Evolutionary conservation across 2,888 invertebrate genomes (phyloP), one percentile per base, ranked within the genome.

Genomic region (Crepidodera aurea): DNA sequence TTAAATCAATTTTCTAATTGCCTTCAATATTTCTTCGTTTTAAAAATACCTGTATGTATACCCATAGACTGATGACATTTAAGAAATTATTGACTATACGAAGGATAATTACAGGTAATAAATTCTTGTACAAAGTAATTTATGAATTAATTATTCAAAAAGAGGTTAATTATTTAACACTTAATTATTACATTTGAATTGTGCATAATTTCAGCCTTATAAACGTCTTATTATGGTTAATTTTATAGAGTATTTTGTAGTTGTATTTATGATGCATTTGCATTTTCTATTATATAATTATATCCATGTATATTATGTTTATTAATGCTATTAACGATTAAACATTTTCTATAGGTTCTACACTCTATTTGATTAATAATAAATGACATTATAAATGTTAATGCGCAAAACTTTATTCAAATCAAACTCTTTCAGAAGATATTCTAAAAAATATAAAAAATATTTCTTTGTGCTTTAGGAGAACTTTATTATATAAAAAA

Each of bases 161-260:
- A 27, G 56, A 42, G 42, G 10, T 50, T 61, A 54, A 50, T 48
- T 62, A 62, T 54, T 58, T 54, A 58, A 54, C 58, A 59, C 58
- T 62, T 50, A 34, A 50, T 56, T 54, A 53, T 53, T 34, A 12
- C 44, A 58, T 59, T 34, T 54, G 53, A 34, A 48, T 19, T 50
- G 32, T 62, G 19, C 58, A 29, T 50, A 34, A 54, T 58, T 48
- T 54, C 48, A 25, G 16, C 29, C 42, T 29, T 25, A 54, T 44
- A 44, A 44, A 22, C 12, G 16, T 56, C 56, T 56, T 46, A 56
- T 56, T 56, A 56, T 46, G 13, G 46, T n/a, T 56, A 46, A 56
- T 56, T 37, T 46, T 37, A 56, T 25, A 46, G 56, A 46, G 32
- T 55, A 42, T 19, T 44, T 42, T 42, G 40, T 29, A 44, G 25